Conservation (phyloP, 1,140 invertebrate species). For the Saxidomus purpurata region DNA sequence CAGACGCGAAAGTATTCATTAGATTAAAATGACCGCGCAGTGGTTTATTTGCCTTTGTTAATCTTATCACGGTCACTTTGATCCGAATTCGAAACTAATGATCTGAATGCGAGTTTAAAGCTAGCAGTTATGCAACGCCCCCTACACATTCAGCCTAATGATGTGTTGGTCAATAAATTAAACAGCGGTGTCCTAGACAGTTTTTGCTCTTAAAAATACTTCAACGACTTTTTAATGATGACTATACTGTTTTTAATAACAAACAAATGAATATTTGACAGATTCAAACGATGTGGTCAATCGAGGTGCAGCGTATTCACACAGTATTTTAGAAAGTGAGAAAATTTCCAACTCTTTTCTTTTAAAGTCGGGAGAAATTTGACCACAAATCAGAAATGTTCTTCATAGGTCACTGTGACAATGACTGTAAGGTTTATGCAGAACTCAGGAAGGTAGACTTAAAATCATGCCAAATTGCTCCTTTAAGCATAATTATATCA, state of each 20-base stretch:
- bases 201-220: not conserved
- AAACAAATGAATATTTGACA: not conserved
- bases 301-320: not conserved
- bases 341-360: not conserved
- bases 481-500: no score
- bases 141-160: not conserved
- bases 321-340: not conserved
- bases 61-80: conserved; percentile 26
- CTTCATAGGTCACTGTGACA: no score
- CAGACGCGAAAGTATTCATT: conserved; percentile 43
- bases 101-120: conserved; percentile 48
- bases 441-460: no score
- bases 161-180: conserved; percentile 36
- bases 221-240: conserved; percentile 27
- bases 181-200: conserved; percentile 38
- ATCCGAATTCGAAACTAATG: conserved; percentile 53
- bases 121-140: conserved; percentile 22
- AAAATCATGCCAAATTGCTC: no score
- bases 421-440: no score
- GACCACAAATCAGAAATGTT: no score
- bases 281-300: conserved; percentile 1
- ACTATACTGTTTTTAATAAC: not conserved
- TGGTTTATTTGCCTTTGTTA: conserved; percentile 14
- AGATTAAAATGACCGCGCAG: conserved; percentile 19
- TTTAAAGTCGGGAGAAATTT: no score